Evolutionary conservation across 2,888 invertebrate species (phyloP).

Genomic region (Abrostola triplasia): DNA sequence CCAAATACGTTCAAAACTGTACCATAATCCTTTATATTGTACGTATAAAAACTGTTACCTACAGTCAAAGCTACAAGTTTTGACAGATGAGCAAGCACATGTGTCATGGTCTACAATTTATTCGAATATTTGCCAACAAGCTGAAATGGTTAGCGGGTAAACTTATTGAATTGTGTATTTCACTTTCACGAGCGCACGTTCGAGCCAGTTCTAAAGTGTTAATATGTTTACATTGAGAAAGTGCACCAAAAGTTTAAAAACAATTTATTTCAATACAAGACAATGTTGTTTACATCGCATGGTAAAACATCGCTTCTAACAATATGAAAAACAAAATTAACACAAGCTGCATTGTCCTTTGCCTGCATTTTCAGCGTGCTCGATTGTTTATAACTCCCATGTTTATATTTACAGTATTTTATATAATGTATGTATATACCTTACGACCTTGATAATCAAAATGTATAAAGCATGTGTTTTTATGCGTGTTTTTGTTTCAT

Average conservation of each 20-base stretch:
- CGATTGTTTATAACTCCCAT: too few relatives aligned
- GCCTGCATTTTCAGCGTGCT: background rate
- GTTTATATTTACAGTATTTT: background rate
- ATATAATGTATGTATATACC: background rate
- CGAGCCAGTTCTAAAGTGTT: constrained; percentile 1
- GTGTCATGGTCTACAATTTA: background rate
- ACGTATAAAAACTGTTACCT: too few relatives aligned
- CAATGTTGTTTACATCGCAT: constrained; percentile 1
- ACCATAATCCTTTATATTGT: too few relatives aligned
- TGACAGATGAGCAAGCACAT: background rate
- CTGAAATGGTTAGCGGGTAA: background rate
- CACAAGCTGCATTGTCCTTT: constrained; percentile 3
- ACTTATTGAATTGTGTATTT: constrained; percentile 3
- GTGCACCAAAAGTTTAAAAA: constrained; percentile 2
- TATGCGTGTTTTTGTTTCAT: too few relatives aligned
- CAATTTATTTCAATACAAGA: constrained; percentile 3
- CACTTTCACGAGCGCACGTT: background rate
- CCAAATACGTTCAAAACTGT: too few relatives aligned
- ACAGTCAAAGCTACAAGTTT: too few relatives aligned
- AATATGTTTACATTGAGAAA: background rate
- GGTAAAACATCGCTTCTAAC: constrained; percentile 1
- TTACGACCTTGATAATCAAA: background rate
- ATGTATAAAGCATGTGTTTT: too few relatives aligned
- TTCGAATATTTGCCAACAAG: background rate
- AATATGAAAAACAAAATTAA: constrained; percentile 3